These are phyloP conservation scores for Amphipoea oculea DNA, from an alignment of 2,888 invertebrate species.

Conservation along the genomic window DNA sequence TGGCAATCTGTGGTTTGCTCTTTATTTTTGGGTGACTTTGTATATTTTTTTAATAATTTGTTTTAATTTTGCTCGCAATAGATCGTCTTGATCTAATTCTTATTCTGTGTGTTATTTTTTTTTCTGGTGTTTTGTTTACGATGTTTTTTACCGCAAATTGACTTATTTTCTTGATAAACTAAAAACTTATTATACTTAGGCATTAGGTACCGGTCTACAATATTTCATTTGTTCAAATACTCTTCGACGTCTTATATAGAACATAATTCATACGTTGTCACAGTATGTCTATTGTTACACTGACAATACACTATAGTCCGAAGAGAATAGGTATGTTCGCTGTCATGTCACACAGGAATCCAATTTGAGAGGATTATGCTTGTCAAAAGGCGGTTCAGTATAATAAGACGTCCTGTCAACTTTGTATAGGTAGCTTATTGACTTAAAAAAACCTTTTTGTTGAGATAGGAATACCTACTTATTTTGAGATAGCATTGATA, in stretches of 20 bases:
- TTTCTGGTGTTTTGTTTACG: background rate
- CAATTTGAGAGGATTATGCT: constrained; percentile 74
- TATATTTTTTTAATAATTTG: background rate
- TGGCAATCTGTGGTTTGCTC: background rate
- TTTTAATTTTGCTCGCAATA: background rate
- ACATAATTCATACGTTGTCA: constrained; percentile 49
- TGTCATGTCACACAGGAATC: constrained; percentile 75
- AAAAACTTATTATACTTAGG: background rate
- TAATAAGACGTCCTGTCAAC: constrained; percentile 36
- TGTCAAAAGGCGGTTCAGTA: constrained; percentile 64
- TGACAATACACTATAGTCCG: constrained; percentile 61
- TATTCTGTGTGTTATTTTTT: background rate
- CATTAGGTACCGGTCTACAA: background rate
- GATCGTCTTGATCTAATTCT: too few relatives aligned
- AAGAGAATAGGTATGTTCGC: constrained; percentile 72
- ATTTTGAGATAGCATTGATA: background rate
- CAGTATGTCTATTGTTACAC: constrained; percentile 41
- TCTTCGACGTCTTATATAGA: background rate
- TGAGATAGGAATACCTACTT: constrained; percentile 11
- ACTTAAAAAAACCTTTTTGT: constrained; percentile 20
- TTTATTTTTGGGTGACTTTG: background rate
- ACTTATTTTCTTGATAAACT: background rate
- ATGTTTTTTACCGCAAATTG: background rate
- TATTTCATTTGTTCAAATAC: constrained; percentile 8
- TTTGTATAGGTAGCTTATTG: constrained; percentile 26